Conservation (phyloP, 2,113 vertebrate species). For the Sterrhoptilus dennistouni region DNA sequence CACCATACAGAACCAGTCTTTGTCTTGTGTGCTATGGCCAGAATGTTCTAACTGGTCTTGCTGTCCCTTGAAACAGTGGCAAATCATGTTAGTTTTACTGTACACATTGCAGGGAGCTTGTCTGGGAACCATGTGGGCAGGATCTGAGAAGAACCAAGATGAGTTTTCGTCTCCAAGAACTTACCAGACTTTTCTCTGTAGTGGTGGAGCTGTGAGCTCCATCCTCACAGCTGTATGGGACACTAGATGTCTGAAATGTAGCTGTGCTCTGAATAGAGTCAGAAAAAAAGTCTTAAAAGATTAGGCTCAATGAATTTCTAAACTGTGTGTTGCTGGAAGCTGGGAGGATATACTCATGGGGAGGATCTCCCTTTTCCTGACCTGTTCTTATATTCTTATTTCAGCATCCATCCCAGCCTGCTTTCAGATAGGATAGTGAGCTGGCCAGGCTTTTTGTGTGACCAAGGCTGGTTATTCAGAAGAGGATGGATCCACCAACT, state of each 20-base stretch:
- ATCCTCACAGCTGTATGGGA: neutral
- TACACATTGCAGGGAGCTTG: neutral
- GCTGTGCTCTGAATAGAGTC: neutral
- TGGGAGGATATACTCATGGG: neutral
- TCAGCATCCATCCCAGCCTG: neutral
- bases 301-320: neutral
- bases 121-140: neutral
- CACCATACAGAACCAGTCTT: neutral
- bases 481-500: neutral
- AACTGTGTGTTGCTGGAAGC: neutral
- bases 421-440: neutral
- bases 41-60: neutral
- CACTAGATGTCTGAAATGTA: neutral
- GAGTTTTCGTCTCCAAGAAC: neutral
- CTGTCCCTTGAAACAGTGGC: neutral
- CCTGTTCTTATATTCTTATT: neutral
- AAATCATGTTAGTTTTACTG: neutral
- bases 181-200: neutral
- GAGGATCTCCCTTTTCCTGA: neutral
- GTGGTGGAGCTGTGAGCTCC: neutral
- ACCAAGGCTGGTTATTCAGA: neutral
- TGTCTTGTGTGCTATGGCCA: neutral
- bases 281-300: neutral
- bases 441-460: fast-evolving
- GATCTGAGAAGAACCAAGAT: neutral